A percentile compares a stretch with the other conserved stretches of the same genome.
Evolutionary conservation across 2,888 invertebrate species (phyloP).

Genomic region (Plagiodera versicolora): DNA sequence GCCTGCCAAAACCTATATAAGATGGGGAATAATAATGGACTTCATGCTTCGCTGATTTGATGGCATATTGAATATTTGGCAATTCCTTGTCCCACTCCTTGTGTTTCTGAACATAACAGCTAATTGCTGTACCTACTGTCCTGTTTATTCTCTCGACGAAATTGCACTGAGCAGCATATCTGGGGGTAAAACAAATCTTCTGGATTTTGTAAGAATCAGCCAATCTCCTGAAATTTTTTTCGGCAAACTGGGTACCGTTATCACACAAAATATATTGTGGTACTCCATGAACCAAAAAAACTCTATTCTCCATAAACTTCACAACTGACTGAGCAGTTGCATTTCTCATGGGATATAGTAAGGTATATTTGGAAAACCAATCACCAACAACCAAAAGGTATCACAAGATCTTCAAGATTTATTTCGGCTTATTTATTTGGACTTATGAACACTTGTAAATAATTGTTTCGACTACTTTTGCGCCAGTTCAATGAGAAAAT

Average conservation of each 20-base stretch:
- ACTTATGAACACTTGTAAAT: no score
- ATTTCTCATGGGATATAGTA: no score
- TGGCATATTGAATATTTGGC: slow-evolving; percentile 33
- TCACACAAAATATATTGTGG: slow-evolving; percentile 27
- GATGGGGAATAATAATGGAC: slow-evolving; percentile 35
- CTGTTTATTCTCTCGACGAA: slow-evolving; percentile 4
- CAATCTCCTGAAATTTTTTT: slow-evolving; percentile 13
- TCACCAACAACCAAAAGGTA: no score
- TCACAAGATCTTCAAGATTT: no score
- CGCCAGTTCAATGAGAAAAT: no score
- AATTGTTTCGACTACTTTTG: no score
- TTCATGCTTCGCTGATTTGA: slow-evolving; percentile 37
- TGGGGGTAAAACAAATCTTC: slow-evolving; percentile 12
- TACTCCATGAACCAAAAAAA: slow-evolving; percentile 24
- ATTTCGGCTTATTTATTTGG: no score
- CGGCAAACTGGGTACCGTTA: slow-evolving; percentile 26
- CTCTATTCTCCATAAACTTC: slow-evolving; percentile 21
- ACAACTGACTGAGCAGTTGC: no score
- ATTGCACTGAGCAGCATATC: slow-evolving; percentile 4
- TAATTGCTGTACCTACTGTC: slow-evolving; percentile 28
- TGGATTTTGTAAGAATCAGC: slow-evolving; percentile 6
- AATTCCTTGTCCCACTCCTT: slow-evolving; percentile 37
- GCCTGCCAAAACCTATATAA: slow-evolving; percentile 26
- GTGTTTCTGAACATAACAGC: slow-evolving; percentile 31
- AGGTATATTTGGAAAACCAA: no score